A percentile compares a stretch with the other conserved stretches of the same genome.
These are phyloP conservation scores for Willowsia nigromaculata DNA, from an alignment of 2,888 invertebrate species.

Conservation along the genomic window DNA sequence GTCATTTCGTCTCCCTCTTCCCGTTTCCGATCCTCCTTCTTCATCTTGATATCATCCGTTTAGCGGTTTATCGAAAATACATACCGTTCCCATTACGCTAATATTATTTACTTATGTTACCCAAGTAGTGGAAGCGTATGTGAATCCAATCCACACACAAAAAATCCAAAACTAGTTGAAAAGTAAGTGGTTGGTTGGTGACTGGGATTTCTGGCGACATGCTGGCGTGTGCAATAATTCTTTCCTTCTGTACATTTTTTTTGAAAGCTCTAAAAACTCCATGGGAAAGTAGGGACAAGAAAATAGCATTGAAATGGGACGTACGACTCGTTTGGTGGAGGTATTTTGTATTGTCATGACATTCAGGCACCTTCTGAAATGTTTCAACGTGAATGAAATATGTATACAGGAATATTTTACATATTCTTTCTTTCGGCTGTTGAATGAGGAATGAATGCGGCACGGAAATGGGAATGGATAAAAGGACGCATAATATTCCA, in stretches of 20 bases:
- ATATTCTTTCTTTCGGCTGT: not conserved
- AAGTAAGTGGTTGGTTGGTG: constrained; percentile 29
- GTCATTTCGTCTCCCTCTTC: not conserved
- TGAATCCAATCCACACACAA: not conserved
- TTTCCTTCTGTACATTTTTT: not conserved
- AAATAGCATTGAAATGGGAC: not conserved
- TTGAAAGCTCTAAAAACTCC: not conserved
- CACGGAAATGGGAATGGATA: not conserved
- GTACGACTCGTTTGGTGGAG: not conserved
- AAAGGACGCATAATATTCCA: not conserved
- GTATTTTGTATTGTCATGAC: not conserved
- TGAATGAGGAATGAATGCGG: not conserved
- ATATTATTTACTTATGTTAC: not conserved
- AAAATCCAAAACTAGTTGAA: constrained; percentile 6
- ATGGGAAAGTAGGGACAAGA: not conserved
- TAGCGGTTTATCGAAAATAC: constrained; percentile 26
- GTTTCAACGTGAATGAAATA: not conserved
- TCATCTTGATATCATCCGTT: not conserved
- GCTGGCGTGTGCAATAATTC: constrained; percentile 64
- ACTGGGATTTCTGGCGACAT: constrained; percentile 62
- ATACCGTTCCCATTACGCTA: not conserved
- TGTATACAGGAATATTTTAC: constrained; percentile 11
- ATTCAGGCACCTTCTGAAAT: constrained; percentile 48
- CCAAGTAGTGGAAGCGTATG: too few species aligned
- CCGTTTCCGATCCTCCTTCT: not conserved